Percentiles rank a stretch among this genome's conserved stretches.
phyloP scores from a whole-genome alignment of 2,113 vertebrate genomes.

The Istiophorus platypterus region DNA sequence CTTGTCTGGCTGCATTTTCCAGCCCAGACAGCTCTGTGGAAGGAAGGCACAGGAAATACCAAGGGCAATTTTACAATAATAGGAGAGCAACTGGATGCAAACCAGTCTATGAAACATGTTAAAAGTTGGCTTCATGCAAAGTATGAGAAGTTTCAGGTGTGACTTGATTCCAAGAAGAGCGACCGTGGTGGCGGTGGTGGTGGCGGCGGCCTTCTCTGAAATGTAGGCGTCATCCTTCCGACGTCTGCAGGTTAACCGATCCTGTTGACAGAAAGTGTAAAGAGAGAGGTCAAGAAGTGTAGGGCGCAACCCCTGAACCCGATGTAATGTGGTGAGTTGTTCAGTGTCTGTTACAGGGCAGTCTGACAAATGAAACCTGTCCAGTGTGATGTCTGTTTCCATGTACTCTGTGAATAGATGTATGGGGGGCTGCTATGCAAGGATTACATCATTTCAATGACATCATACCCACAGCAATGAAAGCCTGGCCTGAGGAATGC shows the following conservation, averaged over 20 bases:
- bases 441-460: conserved; percentile 72
- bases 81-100: conserved; percentile 20
- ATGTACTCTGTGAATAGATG: conserved; percentile 35
- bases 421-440: conserved; percentile 33
- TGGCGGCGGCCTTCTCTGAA: background rate
- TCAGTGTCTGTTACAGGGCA: conserved; percentile 37
- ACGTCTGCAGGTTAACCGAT: background rate
- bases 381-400: conserved; percentile 42
- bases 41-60: conserved; percentile 69
- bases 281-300: conserved; percentile 32
- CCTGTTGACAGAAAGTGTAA: conserved; percentile 54
- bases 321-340: conserved; percentile 13
- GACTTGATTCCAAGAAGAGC: background rate
- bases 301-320: background rate
- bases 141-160: background rate
- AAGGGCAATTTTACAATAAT: conserved; percentile 48
- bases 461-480: conserved; percentile 74
- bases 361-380: conserved; percentile 47
- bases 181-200: background rate
- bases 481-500: conserved; percentile 70
- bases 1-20: conserved; percentile 61
- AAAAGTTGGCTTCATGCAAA: conserved; percentile 12
- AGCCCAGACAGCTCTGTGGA: conserved; percentile 28
- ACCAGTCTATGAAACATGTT: conserved; percentile 3
- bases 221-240: conserved; percentile 57